phyloP scores from a whole-genome alignment of 2,888 invertebrate genomes.

The Phaonia tiefii region DNA sequence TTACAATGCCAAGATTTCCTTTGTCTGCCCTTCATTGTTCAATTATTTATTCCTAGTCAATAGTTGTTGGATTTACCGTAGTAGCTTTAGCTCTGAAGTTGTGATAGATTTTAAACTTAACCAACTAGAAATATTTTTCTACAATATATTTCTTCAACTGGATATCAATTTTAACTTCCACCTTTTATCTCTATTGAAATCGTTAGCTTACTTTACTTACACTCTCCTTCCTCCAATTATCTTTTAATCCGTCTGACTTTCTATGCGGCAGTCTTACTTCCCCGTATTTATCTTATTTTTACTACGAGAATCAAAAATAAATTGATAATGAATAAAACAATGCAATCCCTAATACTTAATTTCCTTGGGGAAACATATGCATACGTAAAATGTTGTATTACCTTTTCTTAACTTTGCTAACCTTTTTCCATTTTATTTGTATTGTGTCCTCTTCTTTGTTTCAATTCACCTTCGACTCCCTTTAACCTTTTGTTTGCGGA shows the following conservation, averaged over 20 bases:
- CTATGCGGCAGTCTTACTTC: background rate
- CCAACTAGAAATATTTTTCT: no score
- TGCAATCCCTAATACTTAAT: conserved; percentile 43
- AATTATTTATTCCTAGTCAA: no score
- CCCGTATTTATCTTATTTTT: background rate
- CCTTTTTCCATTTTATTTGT: conserved; percentile 68
- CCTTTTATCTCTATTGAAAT: background rate
- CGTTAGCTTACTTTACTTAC: background rate
- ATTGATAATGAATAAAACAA: conserved; percentile 45
- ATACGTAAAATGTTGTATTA: conserved; percentile 46
- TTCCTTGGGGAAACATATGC: conserved; percentile 47
- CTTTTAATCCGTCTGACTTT: background rate
- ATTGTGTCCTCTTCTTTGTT: conserved; percentile 76
- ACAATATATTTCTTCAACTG: background rate
- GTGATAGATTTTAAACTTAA: no score
- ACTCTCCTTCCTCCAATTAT: background rate
- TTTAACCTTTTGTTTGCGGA: conserved; percentile 72
- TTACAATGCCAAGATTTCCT: no score
- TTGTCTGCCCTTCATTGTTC: no score
- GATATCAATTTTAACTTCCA: background rate
- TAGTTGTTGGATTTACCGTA: no score
- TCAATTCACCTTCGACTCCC: conserved; percentile 74
- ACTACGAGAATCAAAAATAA: conserved; percentile 21
- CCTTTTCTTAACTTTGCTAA: conserved; percentile 70
- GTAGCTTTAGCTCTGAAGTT: no score